Evolutionary conservation across 2,113 vertebrate species (phyloP), one percentile per base, ranked within the genome.

Genomic region (Calyptomena viridis): DNA sequence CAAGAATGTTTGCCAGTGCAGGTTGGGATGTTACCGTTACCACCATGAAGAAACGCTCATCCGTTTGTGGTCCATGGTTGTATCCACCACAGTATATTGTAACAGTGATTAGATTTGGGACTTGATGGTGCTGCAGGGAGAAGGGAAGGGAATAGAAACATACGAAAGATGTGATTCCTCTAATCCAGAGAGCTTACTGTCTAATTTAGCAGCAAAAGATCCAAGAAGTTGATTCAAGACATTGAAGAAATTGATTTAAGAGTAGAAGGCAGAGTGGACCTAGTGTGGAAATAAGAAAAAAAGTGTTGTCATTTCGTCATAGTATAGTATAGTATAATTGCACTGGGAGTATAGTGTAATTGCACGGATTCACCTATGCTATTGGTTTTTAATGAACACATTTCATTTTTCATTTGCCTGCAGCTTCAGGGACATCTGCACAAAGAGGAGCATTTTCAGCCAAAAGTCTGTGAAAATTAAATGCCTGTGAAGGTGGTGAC

Each of bases 161-260:
- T 77, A 46, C 20, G n/a, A 63, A 94, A 89, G 60, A 75, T 78
- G 31, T 49, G 44, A 96, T 84, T 93, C 76, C 35, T 87, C 35
- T 95, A 87, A 95, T 95, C 91, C 93, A 78, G 56, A 78, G 86
- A 94, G 73, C 3, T 95, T 84, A 50, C 39, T 89, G 60, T 94
- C 64, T 90, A 87, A 91, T 95, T 97, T 94, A 93, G 86, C 86
- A 84, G 76, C 76, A 95, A 67, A 91, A 94, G 42, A 78, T 92
- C 64, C 69, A 72, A 95, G 83, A 78, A 6, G 16, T 81, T 82
- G 73, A 71, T 90, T 89, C 35, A 78, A 86, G 64, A 37, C 23
- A 40, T 40, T 59, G 4, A 71, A 89, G 35, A 81, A 94, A 84
- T 44, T 77, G 33, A 92, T 90, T 59, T 90, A 42, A 90, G 60